Conservation (phyloP, 1,140 invertebrate species). For the Polypedilum vanderplanki region DNA sequence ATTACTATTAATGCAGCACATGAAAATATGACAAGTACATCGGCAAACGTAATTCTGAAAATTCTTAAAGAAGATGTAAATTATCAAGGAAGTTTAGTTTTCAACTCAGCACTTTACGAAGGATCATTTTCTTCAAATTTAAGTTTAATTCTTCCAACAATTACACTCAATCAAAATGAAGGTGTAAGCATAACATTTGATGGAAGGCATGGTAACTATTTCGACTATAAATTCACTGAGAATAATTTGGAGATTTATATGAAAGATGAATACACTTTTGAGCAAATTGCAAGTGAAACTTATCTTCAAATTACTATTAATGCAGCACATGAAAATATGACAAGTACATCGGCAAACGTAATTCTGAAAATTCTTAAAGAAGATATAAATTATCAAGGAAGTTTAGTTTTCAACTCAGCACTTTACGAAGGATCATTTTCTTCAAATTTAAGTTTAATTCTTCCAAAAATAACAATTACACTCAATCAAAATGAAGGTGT, state of each 20-base stretch:
- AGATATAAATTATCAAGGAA: no score
- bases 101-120: not conserved
- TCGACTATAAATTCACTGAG: not conserved
- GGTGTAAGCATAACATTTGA: not conserved
- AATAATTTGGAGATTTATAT: not conserved
- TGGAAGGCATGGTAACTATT: not conserved
- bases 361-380: no score
- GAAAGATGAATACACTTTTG: not conserved
- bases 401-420: not conserved
- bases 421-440: not conserved
- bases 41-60: no score
- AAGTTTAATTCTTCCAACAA: not conserved
- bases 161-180: not conserved
- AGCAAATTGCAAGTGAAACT: not conserved
- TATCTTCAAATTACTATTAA: not conserved
- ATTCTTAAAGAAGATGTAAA: no score
- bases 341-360: not conserved
- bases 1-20: not conserved
- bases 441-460: not conserved
- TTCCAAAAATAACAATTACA: not conserved
- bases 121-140: not conserved
- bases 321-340: not conserved
- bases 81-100: not conserved
- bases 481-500: not conserved
- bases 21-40: not conserved